These are phyloP conservation scores for Eupithecia inturbata DNA, from an alignment of 2,888 invertebrate genomes.

Conservation along the genomic window DNA sequence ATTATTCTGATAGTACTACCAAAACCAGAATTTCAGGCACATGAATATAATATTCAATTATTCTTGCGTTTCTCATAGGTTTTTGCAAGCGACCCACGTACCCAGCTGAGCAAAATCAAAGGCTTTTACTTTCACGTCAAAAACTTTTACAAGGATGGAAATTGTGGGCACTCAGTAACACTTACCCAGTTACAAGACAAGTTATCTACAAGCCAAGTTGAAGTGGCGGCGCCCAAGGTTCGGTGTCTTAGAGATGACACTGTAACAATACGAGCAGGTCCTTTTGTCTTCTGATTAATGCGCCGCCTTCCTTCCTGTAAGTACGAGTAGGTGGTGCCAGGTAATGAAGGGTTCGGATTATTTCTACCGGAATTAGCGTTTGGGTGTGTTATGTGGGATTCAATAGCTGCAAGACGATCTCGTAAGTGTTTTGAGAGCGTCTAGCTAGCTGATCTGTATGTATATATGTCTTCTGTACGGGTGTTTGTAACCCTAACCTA, in stretches of 20 bases:
- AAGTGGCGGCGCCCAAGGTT: constrained; percentile 31
- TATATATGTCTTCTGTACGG: too few species aligned
- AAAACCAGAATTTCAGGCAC: neutral
- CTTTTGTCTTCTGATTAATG: constrained; percentile 52
- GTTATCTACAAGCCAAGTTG: neutral
- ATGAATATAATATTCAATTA: neutral
- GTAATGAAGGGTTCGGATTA: constrained; percentile 36
- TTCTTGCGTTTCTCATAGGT: neutral
- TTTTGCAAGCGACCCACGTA: neutral
- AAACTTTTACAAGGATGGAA: neutral
- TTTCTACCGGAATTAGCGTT: constrained; percentile 24
- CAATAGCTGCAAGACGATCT: neutral
- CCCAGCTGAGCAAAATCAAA: neutral
- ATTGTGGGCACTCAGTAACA: neutral
- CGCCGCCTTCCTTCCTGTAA: constrained; percentile 44
- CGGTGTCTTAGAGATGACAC: constrained; percentile 39
- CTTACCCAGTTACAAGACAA: neutral
- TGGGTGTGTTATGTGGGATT: constrained; percentile 17
- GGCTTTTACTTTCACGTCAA: neutral
- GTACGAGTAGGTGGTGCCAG: constrained; percentile 11
- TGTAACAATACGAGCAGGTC: constrained; percentile 44
- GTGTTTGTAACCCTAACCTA: too few species aligned
- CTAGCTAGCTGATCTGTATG: too few species aligned
- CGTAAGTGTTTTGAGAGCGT: neutral
- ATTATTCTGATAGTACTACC: too few species aligned